A percentile compares a stretch with the other conserved stretches of the same genome.
These are phyloP conservation scores for Steinernema carpocapsae DNA, from an alignment of 2,888 invertebrate genomes.

Conservation along the genomic window DNA sequence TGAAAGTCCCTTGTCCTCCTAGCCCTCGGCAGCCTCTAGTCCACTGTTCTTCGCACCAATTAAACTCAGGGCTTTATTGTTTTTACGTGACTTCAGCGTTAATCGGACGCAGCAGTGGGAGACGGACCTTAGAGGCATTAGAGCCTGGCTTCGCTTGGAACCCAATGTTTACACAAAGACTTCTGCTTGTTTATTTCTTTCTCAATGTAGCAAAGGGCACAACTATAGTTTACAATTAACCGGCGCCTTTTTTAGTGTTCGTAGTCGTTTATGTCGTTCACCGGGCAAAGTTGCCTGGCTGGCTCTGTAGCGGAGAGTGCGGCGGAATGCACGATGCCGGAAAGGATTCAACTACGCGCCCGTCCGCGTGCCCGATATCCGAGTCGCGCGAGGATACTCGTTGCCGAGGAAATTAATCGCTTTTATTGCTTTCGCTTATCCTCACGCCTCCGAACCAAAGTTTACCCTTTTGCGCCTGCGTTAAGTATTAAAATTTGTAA, in stretches of 20 bases:
- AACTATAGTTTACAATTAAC: conserved; percentile 11
- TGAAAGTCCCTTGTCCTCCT: not conserved
- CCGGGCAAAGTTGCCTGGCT: no score
- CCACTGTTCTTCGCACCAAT: not conserved
- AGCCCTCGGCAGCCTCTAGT: not conserved
- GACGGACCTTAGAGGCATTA: not conserved
- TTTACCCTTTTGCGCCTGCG: conserved; percentile 6
- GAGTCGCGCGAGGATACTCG: not conserved
- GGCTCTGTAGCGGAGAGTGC: conserved; percentile 1
- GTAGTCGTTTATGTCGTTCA: no score
- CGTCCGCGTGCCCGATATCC: conserved; percentile 10
- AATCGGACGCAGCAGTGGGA: not conserved
- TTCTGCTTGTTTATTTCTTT: not conserved
- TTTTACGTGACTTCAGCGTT: not conserved
- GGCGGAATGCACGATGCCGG: not conserved
- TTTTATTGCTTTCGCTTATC: conserved; percentile 30
- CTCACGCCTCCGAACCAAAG: not conserved
- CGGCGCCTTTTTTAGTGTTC: no score
- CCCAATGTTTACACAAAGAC: conserved; percentile 4
- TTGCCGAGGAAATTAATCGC: conserved; percentile 33
- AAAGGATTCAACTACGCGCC: not conserved
- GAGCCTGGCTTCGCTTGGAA: not conserved
- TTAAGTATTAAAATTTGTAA: not conserved
- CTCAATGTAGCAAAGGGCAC: not conserved
- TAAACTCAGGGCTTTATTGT: not conserved